Evolutionary conservation across 2,113 vertebrate genomes (phyloP).

Genomic region (Gracilinanus agilis): DNA sequence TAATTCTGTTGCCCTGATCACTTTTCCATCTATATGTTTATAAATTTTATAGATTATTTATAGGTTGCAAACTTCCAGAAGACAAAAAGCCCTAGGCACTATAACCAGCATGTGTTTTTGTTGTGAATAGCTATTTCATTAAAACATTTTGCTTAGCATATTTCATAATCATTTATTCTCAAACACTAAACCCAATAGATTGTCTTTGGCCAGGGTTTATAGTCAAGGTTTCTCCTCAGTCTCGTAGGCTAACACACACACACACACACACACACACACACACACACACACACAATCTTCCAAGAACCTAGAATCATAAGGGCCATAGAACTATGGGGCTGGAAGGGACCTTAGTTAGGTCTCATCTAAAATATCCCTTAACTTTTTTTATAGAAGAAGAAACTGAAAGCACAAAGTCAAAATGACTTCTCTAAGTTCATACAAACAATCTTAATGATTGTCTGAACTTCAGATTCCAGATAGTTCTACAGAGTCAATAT

Average conservation of each 20-base stretch:
- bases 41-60: slow-evolving; percentile 38
- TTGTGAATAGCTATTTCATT: slow-evolving; percentile 37
- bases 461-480: not conserved
- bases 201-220: slow-evolving; percentile 55
- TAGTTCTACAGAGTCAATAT: not conserved
- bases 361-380: not conserved
- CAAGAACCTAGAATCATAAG: slow-evolving; percentile 57
- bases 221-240: not conserved
- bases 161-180: slow-evolving; percentile 61
- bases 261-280: slow-evolving; percentile 39
- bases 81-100: not conserved
- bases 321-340: not conserved
- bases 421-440: not conserved
- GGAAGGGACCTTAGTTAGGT: slow-evolving; percentile 23
- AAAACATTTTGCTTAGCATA: slow-evolving; percentile 38
- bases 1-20: slow-evolving; percentile 50
- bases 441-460: not conserved
- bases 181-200: slow-evolving; percentile 42
- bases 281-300: too few species aligned
- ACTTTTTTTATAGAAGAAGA: slow-evolving; percentile 37
- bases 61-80: slow-evolving; percentile 36
- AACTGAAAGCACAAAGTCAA: slow-evolving; percentile 34
- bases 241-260: slow-evolving; percentile 30
- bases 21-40: slow-evolving; percentile 44
- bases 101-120: not conserved